Evolutionary conservation across 2,113 vertebrate genomes (phyloP), one percentile per base, ranked within the genome.

Genomic region (Platysteira castanea): DNA sequence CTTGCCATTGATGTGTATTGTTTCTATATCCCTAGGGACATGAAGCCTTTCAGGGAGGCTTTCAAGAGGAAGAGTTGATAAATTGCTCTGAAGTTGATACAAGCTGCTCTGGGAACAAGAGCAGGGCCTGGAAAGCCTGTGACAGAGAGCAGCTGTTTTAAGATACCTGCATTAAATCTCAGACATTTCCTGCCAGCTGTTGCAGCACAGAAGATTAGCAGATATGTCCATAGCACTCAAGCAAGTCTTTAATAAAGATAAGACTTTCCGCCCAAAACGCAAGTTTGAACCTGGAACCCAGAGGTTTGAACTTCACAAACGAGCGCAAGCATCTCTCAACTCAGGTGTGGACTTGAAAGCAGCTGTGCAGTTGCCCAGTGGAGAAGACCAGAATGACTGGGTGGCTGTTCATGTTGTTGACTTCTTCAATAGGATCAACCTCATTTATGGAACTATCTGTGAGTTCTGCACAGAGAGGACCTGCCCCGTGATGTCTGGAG

Each of bases 381-480:
- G 98, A 78, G 98, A 99, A 95, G 98, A 99, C 89, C 98, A 98
- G 80, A 98, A 98, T 17, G 98, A 99, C 95, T 99, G 98, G 98
- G 98, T 99, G 84, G 98, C 98, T 1, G 98, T 99, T 65, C 98
- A 99, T 1, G 98, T 99, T 70, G 98, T 99, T 70, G 98, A 99
- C 97, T 99, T 99, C 96, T 99, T 99, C 97, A 99, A 99, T 74
- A 98, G 98, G 11, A 98, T 99, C 96, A 99, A 99, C 93, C 98
- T 99, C 30, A 99, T 99, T 97, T 99, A 99, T 17, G 98, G 98
- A 84, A 99, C 98, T 46, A 97, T 99, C 93, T 99, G 98, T 82
- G 98, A 99, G 93, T 99, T 98, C 97, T 99, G 98, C 97, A 99
- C 98, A 0, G 98, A 99, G 80, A 98, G 64, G 89, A 99, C 97